Evolutionary conservation across 2,888 invertebrate genomes (phyloP), one percentile per base, ranked within the genome.

Genomic region (Nebria salina): DNA sequence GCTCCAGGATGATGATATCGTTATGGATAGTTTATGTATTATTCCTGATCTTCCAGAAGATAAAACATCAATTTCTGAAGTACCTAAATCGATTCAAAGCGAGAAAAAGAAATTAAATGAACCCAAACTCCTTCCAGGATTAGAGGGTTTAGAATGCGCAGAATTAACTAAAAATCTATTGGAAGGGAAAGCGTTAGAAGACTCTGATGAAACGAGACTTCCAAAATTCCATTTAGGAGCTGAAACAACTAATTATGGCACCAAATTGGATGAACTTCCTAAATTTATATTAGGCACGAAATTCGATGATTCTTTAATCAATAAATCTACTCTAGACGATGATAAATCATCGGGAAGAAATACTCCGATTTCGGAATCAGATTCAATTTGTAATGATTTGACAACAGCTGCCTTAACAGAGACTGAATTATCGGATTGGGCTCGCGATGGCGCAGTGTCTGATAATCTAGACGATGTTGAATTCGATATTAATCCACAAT

Each of bases 381-480:
- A 84, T 76, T 88, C 88, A 70, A 94, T 95, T 0, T 92, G 93
- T 77, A 92, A 93, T 1, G 95, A 95, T 84, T 91, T 91, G 1
- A 93, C 93, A 0, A 94, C 94, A 0, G 92, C 94, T 0, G 95
- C 93, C 2, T 89, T 96, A 11, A 96, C 96, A 0, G 96, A 96
- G 88, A 96, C 96, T 0, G 96, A 96, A 86, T 89, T 96, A n/a
- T 96, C 96, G 0, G 96, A 97, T 87, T 96, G 96, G 96, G 96
- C 95, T 0, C 92, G 94, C 3, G 96, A 96, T 85, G 95, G 94
- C 83, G 93, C 92, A 66, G 94, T 94, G 1, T 92, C 95, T 0
- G 95, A 95, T 85, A 95, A 95, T 86, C 92, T 95, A 81, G 92
- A 92, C 66, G 93, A 93, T 83, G 91, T 91, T 74, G 93, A 93